Evolutionary conservation across 2,888 invertebrate genomes (phyloP).

Genomic region (Scelioninae gen. 2): DNA sequence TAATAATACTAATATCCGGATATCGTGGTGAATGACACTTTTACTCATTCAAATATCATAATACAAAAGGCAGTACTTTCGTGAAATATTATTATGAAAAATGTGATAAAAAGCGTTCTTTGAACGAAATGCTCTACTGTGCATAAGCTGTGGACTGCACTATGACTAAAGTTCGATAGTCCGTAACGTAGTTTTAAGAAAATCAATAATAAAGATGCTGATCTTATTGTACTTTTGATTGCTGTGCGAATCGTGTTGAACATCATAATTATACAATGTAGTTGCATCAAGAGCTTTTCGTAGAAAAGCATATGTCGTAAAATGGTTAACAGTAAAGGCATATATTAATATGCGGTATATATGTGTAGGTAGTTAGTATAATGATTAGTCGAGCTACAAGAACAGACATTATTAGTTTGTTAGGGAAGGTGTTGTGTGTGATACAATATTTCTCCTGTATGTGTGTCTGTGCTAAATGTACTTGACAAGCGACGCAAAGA

Average conservation of each 20-base stretch:
- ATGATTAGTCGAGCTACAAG: conserved; percentile 18
- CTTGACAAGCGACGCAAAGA: conserved; percentile 40
- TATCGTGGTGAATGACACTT: too few species aligned
- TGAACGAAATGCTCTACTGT: conserved; percentile 63
- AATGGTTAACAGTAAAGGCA: conserved; percentile 36
- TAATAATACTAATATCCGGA: too few species aligned
- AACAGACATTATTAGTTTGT: conserved; percentile 28
- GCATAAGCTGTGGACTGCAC: conserved; percentile 66
- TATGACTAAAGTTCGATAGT: conserved; percentile 64
- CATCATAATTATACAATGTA: conserved; percentile 60
- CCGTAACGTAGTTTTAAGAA: conserved; percentile 65
- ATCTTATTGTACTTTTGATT: conserved; percentile 71
- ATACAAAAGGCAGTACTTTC: conserved; percentile 38
- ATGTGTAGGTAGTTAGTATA: conserved; percentile 38
- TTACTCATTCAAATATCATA: too few species aligned
- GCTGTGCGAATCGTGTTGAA: conserved; percentile 63
- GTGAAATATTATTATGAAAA: conserved; percentile 15
- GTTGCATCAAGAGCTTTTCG: conserved; percentile 55
- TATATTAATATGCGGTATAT: conserved; percentile 36
- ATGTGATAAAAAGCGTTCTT: conserved; percentile 46
- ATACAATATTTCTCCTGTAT: conserved; percentile 26
- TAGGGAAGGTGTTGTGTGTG: conserved; percentile 22
- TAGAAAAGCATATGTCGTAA: conserved; percentile 42
- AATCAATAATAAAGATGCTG: conserved; percentile 63
- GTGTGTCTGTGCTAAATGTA: conserved; percentile 43